phyloP scores from a whole-genome alignment of 2,797 vertebrate genomes.

The Lepus townsendii region DNA sequence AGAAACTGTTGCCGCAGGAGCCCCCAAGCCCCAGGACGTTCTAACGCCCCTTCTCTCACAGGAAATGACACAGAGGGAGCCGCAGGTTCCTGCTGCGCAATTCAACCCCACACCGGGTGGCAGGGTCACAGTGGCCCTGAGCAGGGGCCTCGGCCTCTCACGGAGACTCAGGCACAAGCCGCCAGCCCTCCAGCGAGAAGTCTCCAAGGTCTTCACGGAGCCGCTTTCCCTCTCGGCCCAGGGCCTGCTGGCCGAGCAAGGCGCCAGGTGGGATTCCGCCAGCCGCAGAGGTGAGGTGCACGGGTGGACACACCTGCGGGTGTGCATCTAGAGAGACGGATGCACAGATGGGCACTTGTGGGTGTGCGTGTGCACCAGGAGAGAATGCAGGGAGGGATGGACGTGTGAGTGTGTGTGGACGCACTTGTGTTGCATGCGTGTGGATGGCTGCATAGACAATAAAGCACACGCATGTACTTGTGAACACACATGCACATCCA shows the following conservation, averaged over 20 bases:
- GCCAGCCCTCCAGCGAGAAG: neutral
- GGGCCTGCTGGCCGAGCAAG: neutral
- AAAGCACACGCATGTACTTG: too few species aligned
- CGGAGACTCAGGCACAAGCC: neutral
- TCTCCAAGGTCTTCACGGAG: neutral
- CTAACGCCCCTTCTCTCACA: too few species aligned
- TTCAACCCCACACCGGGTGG: neutral
- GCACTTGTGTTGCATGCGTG: too few species aligned
- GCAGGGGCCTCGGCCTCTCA: neutral
- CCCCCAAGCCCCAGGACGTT: fast-evolving
- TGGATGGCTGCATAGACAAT: neutral
- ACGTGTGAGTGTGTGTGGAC: neutral
- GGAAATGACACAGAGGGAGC: neutral
- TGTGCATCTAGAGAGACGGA: neutral
- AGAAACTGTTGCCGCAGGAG: too few species aligned
- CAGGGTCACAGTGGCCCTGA: fast-evolving
- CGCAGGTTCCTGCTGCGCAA: neutral
- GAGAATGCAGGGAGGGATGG: too few species aligned
- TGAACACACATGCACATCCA: neutral
- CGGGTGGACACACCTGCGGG: fast-evolving
- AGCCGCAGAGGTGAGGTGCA: too few species aligned
- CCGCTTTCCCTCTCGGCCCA: neutral
- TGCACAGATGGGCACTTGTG: too few species aligned
- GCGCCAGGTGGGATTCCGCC: fast-evolving
- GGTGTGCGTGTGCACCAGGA: neutral